Base-by-base conservation (phyloP, 2,113 vertebrate species). In the Gadus chalcogrammus region DNA sequence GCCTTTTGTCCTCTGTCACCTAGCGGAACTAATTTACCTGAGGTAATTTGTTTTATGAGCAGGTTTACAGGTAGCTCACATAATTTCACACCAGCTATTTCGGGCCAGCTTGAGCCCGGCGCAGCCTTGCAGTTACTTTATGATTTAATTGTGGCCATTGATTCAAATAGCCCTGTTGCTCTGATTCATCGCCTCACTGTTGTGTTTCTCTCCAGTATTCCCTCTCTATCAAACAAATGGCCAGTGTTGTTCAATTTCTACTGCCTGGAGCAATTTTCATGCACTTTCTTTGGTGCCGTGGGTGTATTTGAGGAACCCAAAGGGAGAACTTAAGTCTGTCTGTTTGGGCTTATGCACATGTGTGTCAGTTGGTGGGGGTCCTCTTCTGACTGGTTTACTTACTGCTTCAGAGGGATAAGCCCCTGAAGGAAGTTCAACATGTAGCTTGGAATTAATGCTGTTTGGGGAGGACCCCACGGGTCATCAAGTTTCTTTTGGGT, bases 31-130 rank as follows among this genome's bases (percentile, higher is more conserved):
- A 27, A 55, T 75, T 58, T 72, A 61, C n/a, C 20, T 8, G 9
- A 22, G 13, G 22, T 63, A 35, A 62, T 68, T 78, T 56, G 56
- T 69, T 78, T 67, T 15, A 64, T 27, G n/a, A n/a, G 66, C 59
- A 62, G 65, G 27, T 70, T 74, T 63, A 35, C 53, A 65, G 59
- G 69, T 75, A 15, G 16, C 60, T 52, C 38, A 1, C 35, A 15
- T 72, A 5, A 63, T 65, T 71, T 68, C n/a, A 55, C 7, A 65
- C 58, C 38, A 17, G 31, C 61, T 24, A 11, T 12, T 31, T 22
- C 7, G n/a, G 31, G 5, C 15, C 13, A 63, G 56, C 52, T 18
- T 3, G 1, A 8, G 38, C 35, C 22, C 15, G n/a, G 20, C 22
- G 24, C 42, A 48, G 61, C 65, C 65, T 20, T 20, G 65, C 48